A percentile compares a stretch with the other conserved stretches of the same genome.
These are phyloP conservation scores for Neomonachus schauinslandi DNA, from an alignment of 2,113 vertebrate species.

Conservation along the genomic window DNA sequence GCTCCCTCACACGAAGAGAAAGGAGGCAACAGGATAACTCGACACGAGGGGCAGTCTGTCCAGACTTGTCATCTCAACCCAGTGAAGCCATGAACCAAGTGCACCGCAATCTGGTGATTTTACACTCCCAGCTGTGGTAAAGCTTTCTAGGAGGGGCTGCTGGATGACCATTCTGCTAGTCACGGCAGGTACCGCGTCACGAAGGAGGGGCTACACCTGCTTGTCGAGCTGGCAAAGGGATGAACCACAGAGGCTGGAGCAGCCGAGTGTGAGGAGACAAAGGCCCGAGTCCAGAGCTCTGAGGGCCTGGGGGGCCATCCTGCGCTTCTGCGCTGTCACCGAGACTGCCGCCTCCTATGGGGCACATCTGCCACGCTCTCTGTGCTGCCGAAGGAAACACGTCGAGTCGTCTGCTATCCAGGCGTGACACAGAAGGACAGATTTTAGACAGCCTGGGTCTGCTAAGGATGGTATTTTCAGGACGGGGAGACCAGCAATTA, in stretches of 20 bases:
- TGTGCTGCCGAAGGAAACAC: background rate
- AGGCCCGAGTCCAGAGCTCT: too few relatives aligned
- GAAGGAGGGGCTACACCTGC: too few relatives aligned
- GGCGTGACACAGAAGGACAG: background rate
- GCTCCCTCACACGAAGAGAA: background rate
- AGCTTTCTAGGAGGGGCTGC: background rate
- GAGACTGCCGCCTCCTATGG: background rate
- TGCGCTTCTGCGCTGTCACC: background rate
- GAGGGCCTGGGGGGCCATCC: background rate
- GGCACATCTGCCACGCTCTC: background rate
- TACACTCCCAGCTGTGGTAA: background rate
- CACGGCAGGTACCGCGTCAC: too few relatives aligned
- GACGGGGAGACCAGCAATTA: conserved; percentile 25
- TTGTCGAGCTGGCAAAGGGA: background rate
- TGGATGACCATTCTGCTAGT: fast-evolving
- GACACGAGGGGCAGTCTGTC: background rate
- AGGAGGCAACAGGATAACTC: fast-evolving
- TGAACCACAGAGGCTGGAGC: background rate
- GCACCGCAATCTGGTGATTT: background rate
- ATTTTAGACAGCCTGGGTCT: background rate
- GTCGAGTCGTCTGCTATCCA: background rate
- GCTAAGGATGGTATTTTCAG: conserved; percentile 21
- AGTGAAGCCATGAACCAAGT: background rate
- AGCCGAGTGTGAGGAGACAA: background rate
- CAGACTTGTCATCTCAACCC: background rate